Conservation (phyloP, 2,113 vertebrate genomes). For the Oceanodroma tethys region DNA sequence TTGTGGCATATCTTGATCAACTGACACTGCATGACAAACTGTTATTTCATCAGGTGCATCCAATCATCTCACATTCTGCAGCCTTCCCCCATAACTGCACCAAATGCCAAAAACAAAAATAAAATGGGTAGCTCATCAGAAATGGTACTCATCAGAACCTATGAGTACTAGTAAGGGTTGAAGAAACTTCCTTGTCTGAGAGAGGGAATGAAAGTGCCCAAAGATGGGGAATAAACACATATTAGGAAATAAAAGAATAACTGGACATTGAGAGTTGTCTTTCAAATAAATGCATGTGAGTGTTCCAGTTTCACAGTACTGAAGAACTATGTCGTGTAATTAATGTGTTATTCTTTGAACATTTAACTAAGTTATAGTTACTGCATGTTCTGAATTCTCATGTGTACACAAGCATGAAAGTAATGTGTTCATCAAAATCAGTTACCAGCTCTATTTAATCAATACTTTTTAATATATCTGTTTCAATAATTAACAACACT, state of each 20-base stretch:
- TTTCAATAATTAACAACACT: not conserved
- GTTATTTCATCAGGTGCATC: accelerated
- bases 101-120: not conserved
- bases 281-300: not conserved
- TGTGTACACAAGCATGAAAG: not conserved
- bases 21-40: not conserved
- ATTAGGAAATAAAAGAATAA: not conserved
- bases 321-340: not conserved
- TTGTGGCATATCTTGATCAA: not conserved
- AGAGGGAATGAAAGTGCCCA: not conserved
- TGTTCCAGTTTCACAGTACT: not conserved
- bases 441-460: not conserved
- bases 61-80: not conserved
- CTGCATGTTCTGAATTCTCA: not conserved
- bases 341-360: not conserved
- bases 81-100: accelerated
- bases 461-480: not conserved
- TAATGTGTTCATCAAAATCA: not conserved
- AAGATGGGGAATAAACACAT: not conserved
- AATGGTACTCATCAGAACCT: too few species aligned
- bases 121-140: too few species aligned
- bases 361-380: not conserved
- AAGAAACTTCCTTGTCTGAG: not conserved
- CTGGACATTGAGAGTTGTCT: not conserved
- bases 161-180: accelerated